Evolutionary conservation across 2,888 invertebrate genomes (phyloP), one percentile per base, ranked within the genome.

Genomic region (Dinocampus coccinellae): DNA sequence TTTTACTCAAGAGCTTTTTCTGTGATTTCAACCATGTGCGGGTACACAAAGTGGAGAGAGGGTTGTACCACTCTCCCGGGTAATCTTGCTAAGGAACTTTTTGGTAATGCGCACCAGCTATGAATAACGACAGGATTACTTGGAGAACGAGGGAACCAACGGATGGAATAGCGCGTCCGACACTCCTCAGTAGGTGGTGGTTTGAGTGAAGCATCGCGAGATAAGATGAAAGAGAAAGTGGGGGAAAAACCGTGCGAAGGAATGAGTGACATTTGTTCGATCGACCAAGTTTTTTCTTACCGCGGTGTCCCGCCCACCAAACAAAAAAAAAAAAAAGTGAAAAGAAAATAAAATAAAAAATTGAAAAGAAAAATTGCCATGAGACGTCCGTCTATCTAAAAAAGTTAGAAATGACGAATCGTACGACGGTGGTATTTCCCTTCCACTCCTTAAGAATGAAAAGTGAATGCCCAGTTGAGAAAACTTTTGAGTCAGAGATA

Each of bases 41-140:
- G 39, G 13, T 3, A 39, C 39, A 39, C 10, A 10, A 11, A 36
- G 7, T 11, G 39, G n/a, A 11, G n/a, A 39, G 39, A n/a, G 62
- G 69, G 73, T 71, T 81, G 4, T 39, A 73, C 78, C 75, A 75
- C 75, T 77, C 76, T 73, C 63, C 75, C 76, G 76, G 74, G 79
- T 81, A 82, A 84, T 84, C 82, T 80, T 79, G 78, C 82, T 81
- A 78, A 81, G 79, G 78, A 81, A 82, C 77, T n/a, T 82, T 39
- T 81, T 73, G 77, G 76, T 78, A 82, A 82, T 80, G 77, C 77
- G 78, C 77, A 75, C 74, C 65, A 74, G 81, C 82, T 81, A 82
- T 82, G 81, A 83, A 81, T 82, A 82, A 82, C 81, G 80, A 75
- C 75, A 69, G 80, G 79, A 83, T 81, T 80, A 80, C 79, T 52